Evolutionary conservation across 1,140 invertebrate species (phyloP).

Genomic region (Centruroides sculpturatus): DNA sequence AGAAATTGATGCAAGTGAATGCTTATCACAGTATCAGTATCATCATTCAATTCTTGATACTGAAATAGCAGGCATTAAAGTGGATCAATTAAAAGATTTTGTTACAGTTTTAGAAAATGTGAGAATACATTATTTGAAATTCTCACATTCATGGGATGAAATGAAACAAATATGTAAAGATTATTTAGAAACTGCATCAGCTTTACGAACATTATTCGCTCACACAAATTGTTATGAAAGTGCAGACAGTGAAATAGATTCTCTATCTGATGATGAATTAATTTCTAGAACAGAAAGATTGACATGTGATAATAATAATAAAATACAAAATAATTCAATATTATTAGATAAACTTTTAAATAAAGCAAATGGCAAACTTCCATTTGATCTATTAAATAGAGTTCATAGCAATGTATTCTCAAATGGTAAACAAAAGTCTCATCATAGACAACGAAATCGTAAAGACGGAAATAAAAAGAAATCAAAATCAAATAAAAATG

Average conservation of each 20-base stretch:
- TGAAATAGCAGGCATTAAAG: neutral
- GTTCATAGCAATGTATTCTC: neutral
- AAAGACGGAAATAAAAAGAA: neutral
- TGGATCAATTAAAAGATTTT: conserved; percentile 4
- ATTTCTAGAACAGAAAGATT: too few species aligned
- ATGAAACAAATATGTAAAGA: conserved; percentile 11
- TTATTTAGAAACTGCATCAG: conserved; percentile 1
- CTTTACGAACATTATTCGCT: neutral
- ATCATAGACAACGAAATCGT: neutral
- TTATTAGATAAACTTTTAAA: neutral
- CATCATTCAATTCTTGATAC: neutral
- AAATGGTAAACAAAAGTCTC: neutral
- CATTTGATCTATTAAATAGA: neutral
- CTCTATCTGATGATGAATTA: conserved; percentile 3
- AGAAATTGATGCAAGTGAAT: neutral
- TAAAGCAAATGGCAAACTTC: neutral
- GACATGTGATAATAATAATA: too few species aligned
- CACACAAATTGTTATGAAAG: conserved; percentile 3
- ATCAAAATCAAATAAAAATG: neutral
- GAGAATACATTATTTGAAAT: conserved; percentile 8
- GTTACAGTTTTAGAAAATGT: conserved; percentile 11
- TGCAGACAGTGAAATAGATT: conserved; percentile 13
- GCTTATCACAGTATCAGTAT: neutral
- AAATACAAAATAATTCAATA: neutral
- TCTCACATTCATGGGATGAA: conserved; percentile 7